These are phyloP conservation scores for Rallus limicola DNA, from an alignment of 2,113 vertebrate species.

Conservation along the genomic window DNA sequence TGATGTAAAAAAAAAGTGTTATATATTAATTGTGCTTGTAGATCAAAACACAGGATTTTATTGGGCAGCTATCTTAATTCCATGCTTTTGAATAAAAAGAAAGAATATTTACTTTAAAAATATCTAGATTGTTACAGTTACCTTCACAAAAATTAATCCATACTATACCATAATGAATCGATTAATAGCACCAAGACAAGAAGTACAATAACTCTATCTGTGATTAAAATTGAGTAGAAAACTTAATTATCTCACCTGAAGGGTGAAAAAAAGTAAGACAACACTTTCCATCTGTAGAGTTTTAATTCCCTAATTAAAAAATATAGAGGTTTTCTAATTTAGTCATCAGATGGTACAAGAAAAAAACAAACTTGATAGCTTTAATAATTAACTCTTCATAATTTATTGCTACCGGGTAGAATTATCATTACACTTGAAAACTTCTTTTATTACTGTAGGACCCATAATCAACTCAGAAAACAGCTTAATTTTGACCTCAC, in stretches of 20 bases:
- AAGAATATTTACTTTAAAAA: neutral
- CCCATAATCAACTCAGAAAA: neutral
- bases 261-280: neutral
- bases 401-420: neutral
- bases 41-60: neutral
- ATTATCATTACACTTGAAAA: neutral
- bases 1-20: neutral
- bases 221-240: neutral
- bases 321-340: neutral
- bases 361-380: neutral
- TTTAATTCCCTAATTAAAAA: constrained; percentile 18
- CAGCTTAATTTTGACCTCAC: neutral
- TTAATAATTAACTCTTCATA: neutral
- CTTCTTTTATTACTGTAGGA: neutral
- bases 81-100: neutral
- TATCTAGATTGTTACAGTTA: neutral
- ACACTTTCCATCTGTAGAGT: neutral
- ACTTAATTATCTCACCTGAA: neutral
- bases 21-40: neutral
- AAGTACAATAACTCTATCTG: neutral
- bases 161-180: neutral
- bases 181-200: neutral
- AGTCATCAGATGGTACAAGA: neutral
- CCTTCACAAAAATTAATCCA: neutral
- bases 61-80: neutral